Percentiles rank a stretch among this genome's conserved stretches.
phyloP scores from a whole-genome alignment of 2,113 vertebrate species.

The Ramphastos sulfuratus region DNA sequence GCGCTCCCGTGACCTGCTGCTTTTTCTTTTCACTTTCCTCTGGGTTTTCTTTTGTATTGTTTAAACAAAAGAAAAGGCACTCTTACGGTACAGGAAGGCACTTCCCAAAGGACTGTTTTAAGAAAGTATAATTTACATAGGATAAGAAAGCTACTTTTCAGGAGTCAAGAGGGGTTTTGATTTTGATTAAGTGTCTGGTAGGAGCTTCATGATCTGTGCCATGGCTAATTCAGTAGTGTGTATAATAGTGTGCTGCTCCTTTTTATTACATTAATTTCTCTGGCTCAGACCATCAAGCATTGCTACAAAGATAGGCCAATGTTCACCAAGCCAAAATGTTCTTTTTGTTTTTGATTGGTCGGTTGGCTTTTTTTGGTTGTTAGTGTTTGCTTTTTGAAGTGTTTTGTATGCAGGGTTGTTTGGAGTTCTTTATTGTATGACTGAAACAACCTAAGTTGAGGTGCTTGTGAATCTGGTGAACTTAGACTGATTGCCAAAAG shows the following conservation, averaged over 20 bases:
- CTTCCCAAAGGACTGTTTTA: background rate
- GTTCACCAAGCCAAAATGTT: background rate
- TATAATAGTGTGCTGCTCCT: background rate
- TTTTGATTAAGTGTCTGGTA: background rate
- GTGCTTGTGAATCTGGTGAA: background rate
- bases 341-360: background rate
- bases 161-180: background rate
- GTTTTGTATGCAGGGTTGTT: background rate
- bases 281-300: background rate
- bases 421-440: background rate
- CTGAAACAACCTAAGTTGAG: background rate
- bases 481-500: background rate
- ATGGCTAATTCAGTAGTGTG: background rate
- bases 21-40: background rate
- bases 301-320: background rate
- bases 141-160: background rate
- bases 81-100: background rate
- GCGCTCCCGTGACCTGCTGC: background rate
- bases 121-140: background rate
- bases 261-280: background rate
- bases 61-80: conserved; percentile 5
- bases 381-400: background rate
- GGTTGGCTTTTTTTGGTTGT: background rate
- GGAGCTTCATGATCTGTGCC: background rate
- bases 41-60: conserved; percentile 18